These are phyloP conservation scores for Hyphantria cunea DNA, from an alignment of 1,140 invertebrate genomes.

Conservation along the genomic window DNA sequence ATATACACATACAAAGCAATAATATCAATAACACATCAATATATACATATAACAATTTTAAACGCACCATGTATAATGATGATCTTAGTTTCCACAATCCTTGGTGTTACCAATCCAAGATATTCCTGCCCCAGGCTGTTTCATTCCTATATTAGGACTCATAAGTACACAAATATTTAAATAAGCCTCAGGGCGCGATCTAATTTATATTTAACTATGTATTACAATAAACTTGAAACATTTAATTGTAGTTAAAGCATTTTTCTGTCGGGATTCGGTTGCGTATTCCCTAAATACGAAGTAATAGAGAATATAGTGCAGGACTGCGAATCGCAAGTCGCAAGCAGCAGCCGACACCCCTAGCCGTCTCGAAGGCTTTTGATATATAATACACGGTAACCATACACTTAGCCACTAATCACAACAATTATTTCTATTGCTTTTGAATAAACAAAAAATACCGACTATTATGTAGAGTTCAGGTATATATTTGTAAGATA, in stretches of 20 bases:
- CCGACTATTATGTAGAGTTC: conserved; percentile 2
- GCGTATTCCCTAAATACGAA: conserved; percentile 31
- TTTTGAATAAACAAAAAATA: conserved; percentile 3
- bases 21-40: no score
- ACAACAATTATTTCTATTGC: conserved; percentile 62
- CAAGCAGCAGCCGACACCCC: conserved; percentile 46
- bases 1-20: no score
- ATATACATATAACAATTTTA: no score
- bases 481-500: neutral
- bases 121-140: conserved; percentile 31
- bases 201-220: conserved; percentile 68
- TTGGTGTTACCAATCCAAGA: conserved; percentile 8
- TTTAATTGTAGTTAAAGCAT: conserved; percentile 80
- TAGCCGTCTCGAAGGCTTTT: conserved; percentile 78
- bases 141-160: conserved; percentile 40
- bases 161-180: conserved; percentile 49
- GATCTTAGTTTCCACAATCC: neutral
- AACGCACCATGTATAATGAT: no score
- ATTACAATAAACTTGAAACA: conserved; percentile 68
- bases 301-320: neutral
- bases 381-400: conserved; percentile 55
- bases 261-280: conserved; percentile 62
- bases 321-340: no score
- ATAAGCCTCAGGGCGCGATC: conserved; percentile 48
- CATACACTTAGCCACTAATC: conserved; percentile 66